Evolutionary conservation across 2,797 vertebrate genomes (phyloP).

Genomic region (Gorsachius magnificus): DNA sequence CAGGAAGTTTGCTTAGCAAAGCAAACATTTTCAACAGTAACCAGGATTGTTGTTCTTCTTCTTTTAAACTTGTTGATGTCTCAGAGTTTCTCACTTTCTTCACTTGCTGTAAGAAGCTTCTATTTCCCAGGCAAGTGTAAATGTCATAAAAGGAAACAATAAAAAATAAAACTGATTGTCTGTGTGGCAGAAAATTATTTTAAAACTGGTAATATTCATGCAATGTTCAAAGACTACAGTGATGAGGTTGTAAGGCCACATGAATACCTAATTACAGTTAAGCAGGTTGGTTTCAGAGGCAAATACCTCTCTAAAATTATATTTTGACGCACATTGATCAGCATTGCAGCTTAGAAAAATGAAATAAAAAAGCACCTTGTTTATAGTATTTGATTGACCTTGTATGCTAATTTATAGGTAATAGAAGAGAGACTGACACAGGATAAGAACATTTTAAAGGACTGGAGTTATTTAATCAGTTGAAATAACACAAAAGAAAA

Average conservation of each 20-base stretch:
- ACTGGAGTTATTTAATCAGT: neutral
- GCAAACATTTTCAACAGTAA: neutral
- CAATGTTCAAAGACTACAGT: neutral
- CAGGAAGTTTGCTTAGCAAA: neutral
- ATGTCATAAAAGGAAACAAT: neutral
- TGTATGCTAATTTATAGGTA: neutral
- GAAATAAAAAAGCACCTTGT: fast-evolving
- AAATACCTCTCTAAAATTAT: neutral
- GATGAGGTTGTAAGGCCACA: neutral
- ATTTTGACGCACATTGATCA: neutral
- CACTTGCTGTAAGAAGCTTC: neutral
- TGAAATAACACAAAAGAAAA: neutral
- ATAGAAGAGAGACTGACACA: neutral
- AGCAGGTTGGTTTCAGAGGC: neutral
- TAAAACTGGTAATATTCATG: neutral
- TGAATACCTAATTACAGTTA: neutral
- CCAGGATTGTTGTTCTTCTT: neutral
- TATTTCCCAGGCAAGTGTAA: neutral
- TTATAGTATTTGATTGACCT: neutral
- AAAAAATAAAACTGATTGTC: neutral
- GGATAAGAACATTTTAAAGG: neutral
- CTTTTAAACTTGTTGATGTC: neutral
- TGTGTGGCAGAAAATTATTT: neutral
- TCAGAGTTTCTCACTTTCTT: neutral
- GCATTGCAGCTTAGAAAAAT: neutral